These are phyloP conservation scores for Odontesthes bonariensis DNA, from an alignment of 2,113 vertebrate genomes.

Conservation along the genomic window DNA sequence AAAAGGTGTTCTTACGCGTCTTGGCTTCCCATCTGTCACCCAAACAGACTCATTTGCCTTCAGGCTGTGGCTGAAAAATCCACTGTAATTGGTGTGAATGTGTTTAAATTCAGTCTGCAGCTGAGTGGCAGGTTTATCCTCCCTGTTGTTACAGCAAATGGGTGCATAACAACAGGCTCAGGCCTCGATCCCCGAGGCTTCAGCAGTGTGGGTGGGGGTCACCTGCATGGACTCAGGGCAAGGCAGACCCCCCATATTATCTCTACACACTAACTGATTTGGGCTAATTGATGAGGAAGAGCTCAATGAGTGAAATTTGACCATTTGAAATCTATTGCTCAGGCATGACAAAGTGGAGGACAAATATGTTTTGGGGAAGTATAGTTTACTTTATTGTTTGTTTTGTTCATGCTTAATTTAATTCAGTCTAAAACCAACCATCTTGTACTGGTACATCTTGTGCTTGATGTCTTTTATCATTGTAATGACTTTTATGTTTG, in stretches of 20 bases:
- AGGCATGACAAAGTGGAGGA: neutral
- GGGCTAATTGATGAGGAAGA: constrained; percentile 60
- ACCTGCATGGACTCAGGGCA: constrained; percentile 58
- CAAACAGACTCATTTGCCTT: constrained; percentile 41
- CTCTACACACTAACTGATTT: constrained; percentile 47
- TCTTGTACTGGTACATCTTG: too few relatives aligned
- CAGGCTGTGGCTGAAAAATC: constrained; percentile 72
- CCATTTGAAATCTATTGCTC: constrained; percentile 18
- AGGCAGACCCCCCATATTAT: constrained; percentile 68
- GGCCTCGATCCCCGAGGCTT: constrained; percentile 60
- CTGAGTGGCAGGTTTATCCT: constrained; percentile 76
- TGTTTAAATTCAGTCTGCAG: constrained; percentile 75
- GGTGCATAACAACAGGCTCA: constrained; percentile 83
- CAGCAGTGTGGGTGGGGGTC: constrained; percentile 65
- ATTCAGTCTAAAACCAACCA: neutral
- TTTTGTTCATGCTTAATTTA: neutral
- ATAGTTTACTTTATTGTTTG: neutral
- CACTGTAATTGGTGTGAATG: constrained; percentile 83
- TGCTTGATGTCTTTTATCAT: too few relatives aligned
- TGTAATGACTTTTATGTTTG: too few relatives aligned
- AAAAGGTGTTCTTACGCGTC: constrained; percentile 13
- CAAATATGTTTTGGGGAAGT: neutral
- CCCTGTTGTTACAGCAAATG: constrained; percentile 84
- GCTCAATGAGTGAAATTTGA: constrained; percentile 8
- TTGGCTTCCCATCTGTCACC: constrained; percentile 12